Base-by-base conservation (phyloP, 2,113 vertebrate species). In the Trachemys scripta region DNA sequence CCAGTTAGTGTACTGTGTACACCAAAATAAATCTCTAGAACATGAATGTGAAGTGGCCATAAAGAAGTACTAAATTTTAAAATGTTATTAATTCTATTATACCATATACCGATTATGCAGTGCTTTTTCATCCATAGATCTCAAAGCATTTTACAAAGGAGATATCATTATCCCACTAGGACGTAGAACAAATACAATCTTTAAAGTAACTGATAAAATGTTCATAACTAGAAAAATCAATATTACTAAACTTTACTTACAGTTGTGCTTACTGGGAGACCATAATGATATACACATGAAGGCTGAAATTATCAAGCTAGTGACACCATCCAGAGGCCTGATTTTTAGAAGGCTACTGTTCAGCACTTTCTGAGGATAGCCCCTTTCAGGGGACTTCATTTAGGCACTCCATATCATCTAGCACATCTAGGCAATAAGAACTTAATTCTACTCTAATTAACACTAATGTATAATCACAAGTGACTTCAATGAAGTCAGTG, bases 101-200 rank as follows among this genome's bases (percentile, higher is more conserved):
- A 80, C 3, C 12, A 47, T 8, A 1, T 6, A 13, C 49, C 10
- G 90, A 94, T 94, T 88, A 86, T 54, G 29, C 7, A 75, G 35
- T 24, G 2, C 49, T 93, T 93, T 92, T 92, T 57, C 86, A 65
- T 72, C 8, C 2, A 3, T 8, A 24, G 3, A 85, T 91, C 83
- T 96, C 85, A 85, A 93, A 80, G 57, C 3, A 42, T 3, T 47
- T 25, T 92, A 92, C 80, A 83, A 92, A 88, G 47, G 81, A 89
- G 29, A 51, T 51, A 90, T 94, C 12, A 86, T 2, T 95, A 92
- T 85, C 86, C 7, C 83, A 88, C 29, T 51, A 96, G 76, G 59
- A 14, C 83, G 59, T 59, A 50, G 84, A n/a, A 82, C 80, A 88
- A 89, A 92, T 62, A 57, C 2, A 62, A 1, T 14, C 92, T 88